phyloP scores from a whole-genome alignment of 2,888 invertebrate species.

The Tipula helvola region DNA sequence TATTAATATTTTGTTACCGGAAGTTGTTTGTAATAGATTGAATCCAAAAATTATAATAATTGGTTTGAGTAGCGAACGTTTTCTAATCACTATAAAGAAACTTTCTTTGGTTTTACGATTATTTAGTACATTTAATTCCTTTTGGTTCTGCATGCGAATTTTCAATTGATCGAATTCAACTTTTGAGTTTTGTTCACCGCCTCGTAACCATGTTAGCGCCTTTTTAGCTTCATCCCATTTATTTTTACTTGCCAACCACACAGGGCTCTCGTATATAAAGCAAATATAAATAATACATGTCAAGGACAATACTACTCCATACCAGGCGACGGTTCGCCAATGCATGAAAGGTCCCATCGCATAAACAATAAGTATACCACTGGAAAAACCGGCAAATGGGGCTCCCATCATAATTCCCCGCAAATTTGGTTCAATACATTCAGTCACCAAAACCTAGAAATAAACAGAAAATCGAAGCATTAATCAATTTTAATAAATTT shows the following conservation, averaged over 20 bases:
- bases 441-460: too few species aligned
- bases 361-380: constrained; percentile 45
- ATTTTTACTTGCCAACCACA: constrained; percentile 54
- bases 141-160: constrained; percentile 46
- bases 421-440: constrained; percentile 47
- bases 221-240: constrained; percentile 39
- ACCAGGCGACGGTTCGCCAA: constrained; percentile 58
- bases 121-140: constrained; percentile 26
- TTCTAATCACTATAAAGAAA: constrained; percentile 41
- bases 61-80: constrained; percentile 55
- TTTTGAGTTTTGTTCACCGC: constrained; percentile 44
- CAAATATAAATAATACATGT: constrained; percentile 47
- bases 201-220: constrained; percentile 47
- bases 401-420: constrained; percentile 57
- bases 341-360: constrained; percentile 44
- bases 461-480: too few species aligned
- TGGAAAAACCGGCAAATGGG: constrained; percentile 59
- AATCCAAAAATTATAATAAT: constrained; percentile 59
- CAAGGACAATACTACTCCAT: constrained; percentile 45
- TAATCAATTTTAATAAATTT: too few species aligned
- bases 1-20: constrained; percentile 60
- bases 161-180: constrained; percentile 48
- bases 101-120: constrained; percentile 32
- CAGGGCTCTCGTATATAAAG: constrained; percentile 59
- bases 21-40: constrained; percentile 57